phyloP scores from a whole-genome alignment of 2,888 invertebrate genomes.

The Incurvaria masculella region DNA sequence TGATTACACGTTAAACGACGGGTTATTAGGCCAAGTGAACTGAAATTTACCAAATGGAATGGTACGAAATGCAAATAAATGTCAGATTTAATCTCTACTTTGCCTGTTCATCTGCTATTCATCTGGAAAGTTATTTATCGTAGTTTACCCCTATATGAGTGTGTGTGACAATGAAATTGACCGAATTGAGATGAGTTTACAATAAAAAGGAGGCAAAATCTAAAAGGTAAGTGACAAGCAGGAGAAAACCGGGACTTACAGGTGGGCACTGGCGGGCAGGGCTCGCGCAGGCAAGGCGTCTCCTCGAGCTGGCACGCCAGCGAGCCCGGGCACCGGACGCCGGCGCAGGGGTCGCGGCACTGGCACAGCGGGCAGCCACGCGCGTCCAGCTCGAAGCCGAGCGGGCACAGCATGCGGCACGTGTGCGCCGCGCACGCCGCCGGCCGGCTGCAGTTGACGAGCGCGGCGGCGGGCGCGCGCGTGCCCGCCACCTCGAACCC shows the following conservation, averaged over 20 bases:
- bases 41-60: no score
- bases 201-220: no score
- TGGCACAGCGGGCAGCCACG: conserved; percentile 77
- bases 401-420: conserved; percentile 83
- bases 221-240: no score
- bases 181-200: no score
- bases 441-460: conserved; percentile 67
- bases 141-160: no score
- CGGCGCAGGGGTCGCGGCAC: conserved; percentile 78
- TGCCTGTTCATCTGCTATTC: no score
- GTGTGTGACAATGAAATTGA: no score
- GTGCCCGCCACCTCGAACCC: conserved; percentile 67
- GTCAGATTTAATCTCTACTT: no score
- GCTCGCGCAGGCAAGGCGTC: conserved; percentile 71
- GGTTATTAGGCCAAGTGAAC: no score
- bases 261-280: conserved; percentile 81
- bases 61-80: no score
- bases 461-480: conserved; percentile 59
- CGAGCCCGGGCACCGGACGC: conserved; percentile 71
- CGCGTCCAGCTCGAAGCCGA: conserved; percentile 69
- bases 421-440: conserved; percentile 74
- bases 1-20: no score
- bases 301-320: conserved; percentile 77
- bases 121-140: no score
- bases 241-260: conserved; percentile 52